These are phyloP conservation scores for Numenius arquata DNA, from an alignment of 2,113 vertebrate species.

Conservation along the genomic window DNA sequence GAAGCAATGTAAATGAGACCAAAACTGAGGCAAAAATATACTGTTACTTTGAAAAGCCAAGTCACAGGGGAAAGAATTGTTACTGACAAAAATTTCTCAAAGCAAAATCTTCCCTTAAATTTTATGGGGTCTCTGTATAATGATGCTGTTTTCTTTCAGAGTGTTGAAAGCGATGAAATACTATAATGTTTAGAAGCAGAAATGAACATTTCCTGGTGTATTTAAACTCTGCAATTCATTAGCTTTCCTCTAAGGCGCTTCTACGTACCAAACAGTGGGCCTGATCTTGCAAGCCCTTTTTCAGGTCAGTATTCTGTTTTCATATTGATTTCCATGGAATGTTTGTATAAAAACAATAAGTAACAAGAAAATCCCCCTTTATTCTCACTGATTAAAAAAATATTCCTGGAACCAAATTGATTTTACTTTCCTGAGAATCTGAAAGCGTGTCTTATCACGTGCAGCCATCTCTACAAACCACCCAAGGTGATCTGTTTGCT, in stretches of 20 bases:
- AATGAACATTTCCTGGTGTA: background rate
- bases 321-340: background rate
- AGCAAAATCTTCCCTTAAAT: background rate
- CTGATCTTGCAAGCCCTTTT: background rate
- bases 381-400: background rate
- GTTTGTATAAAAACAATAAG: background rate
- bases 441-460: background rate
- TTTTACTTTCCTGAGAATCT: background rate
- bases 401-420: background rate
- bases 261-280: background rate
- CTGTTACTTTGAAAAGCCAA: background rate
- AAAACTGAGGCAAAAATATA: background rate
- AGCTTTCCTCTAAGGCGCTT: background rate
- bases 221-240: background rate
- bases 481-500: background rate
- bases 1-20: background rate
- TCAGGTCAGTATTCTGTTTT: background rate
- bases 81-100: background rate
- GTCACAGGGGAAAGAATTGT: background rate
- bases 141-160: background rate
- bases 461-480: background rate
- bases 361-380: background rate
- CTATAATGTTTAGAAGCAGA: background rate
- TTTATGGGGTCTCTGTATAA: background rate
- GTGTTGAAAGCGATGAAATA: background rate